Evolutionary conservation across 2,888 invertebrate species (phyloP), one percentile per base, ranked within the genome.

Genomic region (Germaria angustata): DNA sequence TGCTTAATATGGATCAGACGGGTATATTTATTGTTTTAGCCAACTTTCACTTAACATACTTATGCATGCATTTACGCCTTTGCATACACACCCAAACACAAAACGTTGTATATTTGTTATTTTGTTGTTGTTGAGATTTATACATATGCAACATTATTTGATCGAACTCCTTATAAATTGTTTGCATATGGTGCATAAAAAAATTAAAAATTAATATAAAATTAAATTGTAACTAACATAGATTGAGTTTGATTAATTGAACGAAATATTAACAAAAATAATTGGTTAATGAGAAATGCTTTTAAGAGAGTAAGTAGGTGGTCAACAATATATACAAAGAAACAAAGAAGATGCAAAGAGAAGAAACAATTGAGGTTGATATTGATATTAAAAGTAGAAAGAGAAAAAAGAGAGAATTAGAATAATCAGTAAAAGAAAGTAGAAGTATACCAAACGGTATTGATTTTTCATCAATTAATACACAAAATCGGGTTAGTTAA

Each of bases 341-440:
- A 84, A 57, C 39, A 75, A 66, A 53, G 24, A 73, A 49, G 17
- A 78, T 80, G 80, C 84, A 84, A 84, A 82, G 66, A 63, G 57
- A 83, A 24, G 66, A 72, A 68, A 84, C 81, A 81, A 59, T 83
- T 85, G 85, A 85, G 72, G n/a, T n/a, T 84, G 84, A 84, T 76
- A 73, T 80, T 80, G 44, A 79, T 59, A 76, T 80, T 73, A 66
- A 82, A 85, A 79, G 69, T 73, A 71, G 81, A 69, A 83, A 78
- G 68, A 65, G 81, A 81, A 63, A 49, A 59, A 78, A 85, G 15
- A 80, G 36, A 73, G 44, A 61, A 76, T 41, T 79, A 82, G 55
- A 41, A 75, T 22, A 66, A 75, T 76, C 57, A 51, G 32, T 53
- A 84, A 72, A 68, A 66, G 57, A 69, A 81, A 73, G 61, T 63